A percentile compares a stretch with the other conserved stretches of the same genome.
These are phyloP conservation scores for Silurus meridionalis DNA, from an alignment of 2,113 vertebrate genomes.

Conservation along the genomic window DNA sequence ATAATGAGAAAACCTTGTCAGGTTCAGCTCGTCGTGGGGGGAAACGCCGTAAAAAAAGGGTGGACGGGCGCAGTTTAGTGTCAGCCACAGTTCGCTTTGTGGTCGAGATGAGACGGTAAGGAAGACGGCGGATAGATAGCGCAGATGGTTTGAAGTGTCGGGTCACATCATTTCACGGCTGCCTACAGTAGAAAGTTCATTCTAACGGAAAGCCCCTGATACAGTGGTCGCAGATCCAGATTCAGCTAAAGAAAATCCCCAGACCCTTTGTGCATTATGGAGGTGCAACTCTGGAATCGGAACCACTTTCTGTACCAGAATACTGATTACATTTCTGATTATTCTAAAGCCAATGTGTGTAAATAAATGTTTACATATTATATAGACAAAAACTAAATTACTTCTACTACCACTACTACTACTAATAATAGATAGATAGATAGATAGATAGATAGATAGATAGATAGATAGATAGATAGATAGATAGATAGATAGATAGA, in stretches of 20 bases:
- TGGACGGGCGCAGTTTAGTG: slow-evolving; percentile 76
- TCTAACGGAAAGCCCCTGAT: slow-evolving; percentile 95
- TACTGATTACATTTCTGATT: background rate
- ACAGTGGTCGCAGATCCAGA: slow-evolving; percentile 91
- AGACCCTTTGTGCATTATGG: slow-evolving; percentile 85
- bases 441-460: too few relatives aligned
- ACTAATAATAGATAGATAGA: too few relatives aligned
- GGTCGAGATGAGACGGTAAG: slow-evolving; percentile 86
- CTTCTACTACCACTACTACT: background rate
- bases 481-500: too few relatives aligned
- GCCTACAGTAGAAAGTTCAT: slow-evolving; percentile 91
- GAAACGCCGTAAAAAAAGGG: slow-evolving; percentile 41
- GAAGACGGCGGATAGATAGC: slow-evolving; percentile 98
- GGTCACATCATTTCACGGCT: slow-evolving; percentile 97
- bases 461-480: too few relatives aligned
- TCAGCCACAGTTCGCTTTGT: slow-evolving; percentile 89
- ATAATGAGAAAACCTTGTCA: background rate
- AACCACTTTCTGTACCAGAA: slow-evolving; percentile 68
- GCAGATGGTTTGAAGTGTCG: slow-evolving; percentile 98
- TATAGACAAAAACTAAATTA: background rate
- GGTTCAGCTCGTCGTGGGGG: slow-evolving; percentile 45
- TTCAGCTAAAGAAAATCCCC: slow-evolving; percentile 79
- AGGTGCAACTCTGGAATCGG: slow-evolving; percentile 78
- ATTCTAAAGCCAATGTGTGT: background rate
- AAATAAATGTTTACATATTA: background rate